Percentiles rank a stretch among this genome's conserved stretches.
Conservation (phyloP, 2,888 invertebrate species). For the Quadriops clusia region DNA sequence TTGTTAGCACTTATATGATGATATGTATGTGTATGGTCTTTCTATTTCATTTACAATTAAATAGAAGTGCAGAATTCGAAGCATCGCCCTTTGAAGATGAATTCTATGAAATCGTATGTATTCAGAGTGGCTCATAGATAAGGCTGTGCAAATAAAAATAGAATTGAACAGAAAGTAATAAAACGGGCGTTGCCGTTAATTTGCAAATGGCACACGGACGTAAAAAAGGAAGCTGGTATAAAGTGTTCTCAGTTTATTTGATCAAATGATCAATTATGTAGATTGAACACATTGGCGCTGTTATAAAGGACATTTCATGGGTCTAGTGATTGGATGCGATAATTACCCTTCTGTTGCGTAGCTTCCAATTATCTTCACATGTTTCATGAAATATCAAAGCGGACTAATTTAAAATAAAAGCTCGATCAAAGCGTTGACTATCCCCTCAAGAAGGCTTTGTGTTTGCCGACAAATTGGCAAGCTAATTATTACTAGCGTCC, state of each 20-base stretch:
- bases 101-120: too few species aligned
- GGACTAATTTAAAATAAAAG: conserved; percentile 22
- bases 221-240: background rate
- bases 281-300: conserved; percentile 2
- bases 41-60: too few species aligned
- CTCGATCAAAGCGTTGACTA: conserved; percentile 21
- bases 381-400: conserved; percentile 18
- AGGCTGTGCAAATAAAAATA: too few species aligned
- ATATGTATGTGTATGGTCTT: too few species aligned
- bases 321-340: conserved; percentile 18
- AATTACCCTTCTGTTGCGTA: conserved; percentile 19
- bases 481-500: conserved; percentile 22
- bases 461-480: conserved; percentile 23
- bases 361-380: conserved; percentile 19
- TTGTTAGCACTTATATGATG: too few species aligned
- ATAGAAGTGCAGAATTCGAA: too few species aligned
- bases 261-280: conserved; percentile 7
- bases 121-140: too few species aligned
- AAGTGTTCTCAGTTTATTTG: conserved; percentile 2
- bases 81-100: too few species aligned
- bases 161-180: too few species aligned
- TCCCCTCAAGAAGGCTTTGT: conserved; percentile 24
- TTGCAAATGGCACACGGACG: too few species aligned
- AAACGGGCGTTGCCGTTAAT: too few species aligned
- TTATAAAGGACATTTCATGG: conserved; percentile 13